phyloP scores from a whole-genome alignment of 2,113 vertebrate species.

The Phocoena phocoena region DNA sequence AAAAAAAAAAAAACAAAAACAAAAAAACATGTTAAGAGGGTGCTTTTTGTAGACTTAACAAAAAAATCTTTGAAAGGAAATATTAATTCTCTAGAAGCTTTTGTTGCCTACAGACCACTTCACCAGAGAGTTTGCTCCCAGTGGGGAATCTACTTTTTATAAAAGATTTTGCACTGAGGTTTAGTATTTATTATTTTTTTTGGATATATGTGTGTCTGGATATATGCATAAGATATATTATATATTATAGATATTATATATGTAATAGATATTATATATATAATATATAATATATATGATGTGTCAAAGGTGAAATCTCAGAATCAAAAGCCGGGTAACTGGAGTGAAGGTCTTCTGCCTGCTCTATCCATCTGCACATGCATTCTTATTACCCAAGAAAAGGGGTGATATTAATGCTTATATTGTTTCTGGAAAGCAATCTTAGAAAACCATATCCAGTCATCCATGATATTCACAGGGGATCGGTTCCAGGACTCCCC shows the following conservation, averaged over 20 bases:
- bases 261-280: too few relatives aligned
- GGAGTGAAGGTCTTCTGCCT: neutral
- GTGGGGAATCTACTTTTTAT: neutral
- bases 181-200: neutral
- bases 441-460: neutral
- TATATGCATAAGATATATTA: neutral
- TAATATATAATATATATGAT: neutral
- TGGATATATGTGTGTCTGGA: neutral
- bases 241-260: neutral
- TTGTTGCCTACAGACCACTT: slow-evolving; percentile 45
- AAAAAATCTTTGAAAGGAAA: slow-evolving; percentile 53
- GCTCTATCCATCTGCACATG: neutral
- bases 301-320: slow-evolving; percentile 9
- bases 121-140: slow-evolving; percentile 23
- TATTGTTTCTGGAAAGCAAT: neutral
- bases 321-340: slow-evolving; percentile 26
- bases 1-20: neutral
- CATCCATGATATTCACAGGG: neutral
- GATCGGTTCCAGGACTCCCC: neutral
- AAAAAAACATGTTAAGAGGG: slow-evolving; percentile 29
- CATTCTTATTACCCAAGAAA: neutral
- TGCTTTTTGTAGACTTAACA: slow-evolving; percentile 45
- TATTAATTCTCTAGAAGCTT: slow-evolving; percentile 29
- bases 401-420: neutral
- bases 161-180: slow-evolving; percentile 18